Base-by-base conservation (phyloP, 2,113 vertebrate genomes). In the Gasterosteus nipponicus region DNA sequence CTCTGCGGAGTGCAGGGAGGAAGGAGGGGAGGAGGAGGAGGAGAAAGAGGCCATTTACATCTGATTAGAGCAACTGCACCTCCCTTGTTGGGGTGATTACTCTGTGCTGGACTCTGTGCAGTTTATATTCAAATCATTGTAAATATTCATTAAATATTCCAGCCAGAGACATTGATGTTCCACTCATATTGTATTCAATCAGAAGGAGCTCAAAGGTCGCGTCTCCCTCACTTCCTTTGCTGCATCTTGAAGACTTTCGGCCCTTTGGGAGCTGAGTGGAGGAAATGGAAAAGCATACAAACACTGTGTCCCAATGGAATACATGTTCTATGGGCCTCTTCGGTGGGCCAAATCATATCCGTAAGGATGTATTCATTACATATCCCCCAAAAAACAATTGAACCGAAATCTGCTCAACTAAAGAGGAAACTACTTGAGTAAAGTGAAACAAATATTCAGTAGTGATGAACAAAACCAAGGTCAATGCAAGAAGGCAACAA, bases 201-300 rank as follows among this genome's bases (percentile, higher is more conserved):
- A 61, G 57, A 46, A 72, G 33, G 64, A 14, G 15, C 33, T 38
- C 19, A 57, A 8, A 41, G 51, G 38, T 4, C 3, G 72, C 31
- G 64, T 80, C 54, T 57, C 53, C 46, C 47, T 71, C 22, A 35
- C 69, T 85, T 80, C 71, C 80, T 63, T 61, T 26, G 60, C 44
- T 60, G 18, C 14, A 54, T 26, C 61, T 61, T 60, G 33, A 75
- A 71, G 49, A 59, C 29, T 35, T 42, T 3, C 10, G 3, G 29
- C 63, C 77, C 69, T 79, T 68, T 58, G 85, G 91, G 89, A 87
- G 63, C 56, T n/a, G 31, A 82, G 35, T 39, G 38, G 80, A 87
- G 85, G 77, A 91, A 86, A 77, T 77, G 81, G 80, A 82, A 86
- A 92, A 46, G 38, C 7, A 84, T 58, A 81, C 56, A 84, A 85